These are phyloP conservation scores for Nothoprocta perdicaria DNA, from an alignment of 2,113 vertebrate genomes.

Conservation along the genomic window DNA sequence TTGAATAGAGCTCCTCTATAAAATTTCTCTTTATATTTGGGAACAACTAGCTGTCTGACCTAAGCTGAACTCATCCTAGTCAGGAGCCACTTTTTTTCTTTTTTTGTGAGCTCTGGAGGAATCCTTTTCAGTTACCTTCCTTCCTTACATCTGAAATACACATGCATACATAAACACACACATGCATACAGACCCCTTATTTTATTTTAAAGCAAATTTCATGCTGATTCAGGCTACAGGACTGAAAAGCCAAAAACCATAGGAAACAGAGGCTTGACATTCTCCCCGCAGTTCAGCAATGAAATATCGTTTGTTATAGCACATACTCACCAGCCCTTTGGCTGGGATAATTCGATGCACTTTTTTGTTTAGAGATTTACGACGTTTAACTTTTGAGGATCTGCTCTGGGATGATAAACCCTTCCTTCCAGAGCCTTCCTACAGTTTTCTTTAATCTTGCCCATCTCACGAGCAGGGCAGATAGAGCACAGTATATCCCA, in stretches of 20 bases:
- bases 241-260: neutral
- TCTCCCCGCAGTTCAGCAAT: neutral
- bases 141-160: neutral
- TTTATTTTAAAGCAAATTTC: neutral
- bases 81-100: neutral
- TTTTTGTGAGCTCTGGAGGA: neutral
- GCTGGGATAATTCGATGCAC: neutral
- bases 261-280: neutral
- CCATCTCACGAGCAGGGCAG: neutral
- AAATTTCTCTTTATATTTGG: neutral
- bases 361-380: neutral
- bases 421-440: neutral
- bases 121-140: neutral
- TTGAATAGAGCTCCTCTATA: neutral
- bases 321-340: neutral
- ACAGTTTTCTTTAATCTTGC: neutral
- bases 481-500: rapidly evolving
- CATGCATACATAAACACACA: neutral
- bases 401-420: neutral
- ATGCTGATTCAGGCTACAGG: neutral
- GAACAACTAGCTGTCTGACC: neutral
- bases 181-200: neutral
- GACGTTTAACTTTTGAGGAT: neutral
- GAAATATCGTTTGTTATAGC: neutral
- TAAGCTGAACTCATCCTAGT: neutral